A percentile compares a stretch with the other conserved stretches of the same genome.
These are phyloP conservation scores for Rotaria macrura DNA, from an alignment of 2,888 invertebrate genomes.

Conservation along the genomic window DNA sequence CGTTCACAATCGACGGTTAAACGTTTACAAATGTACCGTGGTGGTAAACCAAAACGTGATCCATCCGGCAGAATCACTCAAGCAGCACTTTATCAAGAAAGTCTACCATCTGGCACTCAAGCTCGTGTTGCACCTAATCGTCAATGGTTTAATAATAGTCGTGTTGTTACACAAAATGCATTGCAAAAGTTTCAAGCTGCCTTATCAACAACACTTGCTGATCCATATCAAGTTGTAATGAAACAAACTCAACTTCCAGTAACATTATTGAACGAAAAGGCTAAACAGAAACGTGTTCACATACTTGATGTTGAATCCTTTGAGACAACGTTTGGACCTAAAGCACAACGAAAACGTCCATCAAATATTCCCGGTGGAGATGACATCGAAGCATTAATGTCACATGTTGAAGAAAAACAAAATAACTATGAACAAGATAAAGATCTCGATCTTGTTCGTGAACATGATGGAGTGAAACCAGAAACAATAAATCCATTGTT, in stretches of 20 bases:
- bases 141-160: constrained; percentile 97
- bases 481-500: constrained; percentile 60
- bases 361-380: constrained; percentile 62
- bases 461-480: constrained; percentile 64
- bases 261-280: constrained; percentile 77
- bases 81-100: constrained; percentile 88
- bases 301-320: constrained; percentile 87
- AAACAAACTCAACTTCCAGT: constrained; percentile 85
- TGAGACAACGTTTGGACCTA: constrained; percentile 84
- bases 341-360: constrained; percentile 78
- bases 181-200: constrained; percentile 66
- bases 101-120: constrained; percentile 72
- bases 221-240: constrained; percentile 95
- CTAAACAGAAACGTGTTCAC: constrained; percentile 74
- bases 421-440: constrained; percentile 68
- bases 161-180: constrained; percentile 75
- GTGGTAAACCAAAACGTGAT: constrained; percentile 77
- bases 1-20: constrained; percentile 87
- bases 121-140: constrained; percentile 92
- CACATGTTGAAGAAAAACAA: constrained; percentile 61
- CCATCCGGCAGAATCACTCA: constrained; percentile 70
- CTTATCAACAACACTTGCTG: constrained; percentile 79
- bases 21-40: constrained; percentile 91
- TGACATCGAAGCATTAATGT: constrained; percentile 61
- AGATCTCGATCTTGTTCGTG: constrained; percentile 70